Base-by-base conservation (phyloP, 2,797 vertebrate species). In the Moxostoma hubbsi region DNA sequence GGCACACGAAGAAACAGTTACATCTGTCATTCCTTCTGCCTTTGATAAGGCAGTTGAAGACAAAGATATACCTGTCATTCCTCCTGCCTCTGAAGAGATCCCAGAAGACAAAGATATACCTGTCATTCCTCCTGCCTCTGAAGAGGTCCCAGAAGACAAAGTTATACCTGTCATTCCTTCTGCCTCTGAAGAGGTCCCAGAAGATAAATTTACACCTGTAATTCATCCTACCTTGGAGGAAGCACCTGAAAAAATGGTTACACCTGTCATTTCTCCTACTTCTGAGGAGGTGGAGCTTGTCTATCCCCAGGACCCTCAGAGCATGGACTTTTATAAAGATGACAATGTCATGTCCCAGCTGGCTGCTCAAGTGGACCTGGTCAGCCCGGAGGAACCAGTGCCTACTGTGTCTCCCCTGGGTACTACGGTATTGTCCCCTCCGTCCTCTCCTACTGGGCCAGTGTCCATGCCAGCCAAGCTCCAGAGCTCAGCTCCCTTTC, bases 401-500 rank as follows among this genome's bases (percentile, higher is more conserved):
- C 70, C 80, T 71, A 85, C 84, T 0, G 84, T 87, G 74, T 81
- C 90, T 45, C 90, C 89, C 18, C 82, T 94, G 71, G 92, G 92
- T 72, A 93, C 93, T 0, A 93, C 93, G 0, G 90, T 93, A 62
- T 90, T 93, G 90, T 94, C 93, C 75, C 93, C 92, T 73, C 93
- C 93, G 12, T 93, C 90, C 76, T 94, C 93, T 9, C 93, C 93
- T n/a, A 83, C 83, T 0, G 88, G 83, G 7, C 77, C 80, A 1
- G 77, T 86, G 65, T 87, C 89, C 68, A 87, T 88, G n/a, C 76
- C 81, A 76, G 84, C 81, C 61, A 90, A 92, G 51, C 57, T 83
- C 6, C 81, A 88, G 70, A 77, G 61, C 8, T 72, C 86, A 53
- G 84, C 85, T 62, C 86, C 86, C 79, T 72, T 87, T 64, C 24